phyloP scores from a whole-genome alignment of 2,888 invertebrate species.

The Hemaris fuciformis region DNA sequence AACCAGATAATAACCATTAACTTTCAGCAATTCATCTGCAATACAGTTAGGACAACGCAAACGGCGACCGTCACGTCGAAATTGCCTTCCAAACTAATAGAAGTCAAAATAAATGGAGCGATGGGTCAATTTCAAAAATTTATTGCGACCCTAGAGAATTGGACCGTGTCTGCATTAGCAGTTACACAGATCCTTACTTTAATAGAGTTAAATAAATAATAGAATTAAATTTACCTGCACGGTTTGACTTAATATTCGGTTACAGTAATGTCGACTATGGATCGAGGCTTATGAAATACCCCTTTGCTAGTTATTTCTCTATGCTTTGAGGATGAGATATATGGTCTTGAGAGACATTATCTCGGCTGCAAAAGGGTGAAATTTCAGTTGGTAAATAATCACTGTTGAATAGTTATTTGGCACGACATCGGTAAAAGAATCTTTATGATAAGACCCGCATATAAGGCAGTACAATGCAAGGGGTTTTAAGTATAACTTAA shows the following conservation, averaged over 20 bases:
- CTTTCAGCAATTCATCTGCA: not conserved
- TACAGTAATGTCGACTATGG: not conserved
- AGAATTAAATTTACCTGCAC: constrained; percentile 19
- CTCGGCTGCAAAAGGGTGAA: too few species aligned
- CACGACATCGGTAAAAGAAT: too few species aligned
- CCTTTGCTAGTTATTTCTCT: too few species aligned
- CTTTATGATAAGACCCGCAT: too few species aligned
- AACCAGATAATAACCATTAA: too few species aligned
- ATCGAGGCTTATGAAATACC: too few species aligned
- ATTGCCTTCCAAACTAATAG: not conserved
- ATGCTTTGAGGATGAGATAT: too few species aligned
- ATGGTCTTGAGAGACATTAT: too few species aligned
- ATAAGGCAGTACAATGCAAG: too few species aligned
- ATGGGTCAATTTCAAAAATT: constrained; percentile 11
- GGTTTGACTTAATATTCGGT: not conserved
- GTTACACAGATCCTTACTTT: constrained; percentile 21
- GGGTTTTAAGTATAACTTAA: too few species aligned
- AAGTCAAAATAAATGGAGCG: constrained; percentile 9
- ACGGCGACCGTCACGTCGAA: not conserved
- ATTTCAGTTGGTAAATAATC: too few species aligned
- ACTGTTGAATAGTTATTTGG: too few species aligned
- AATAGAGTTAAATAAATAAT: constrained; percentile 16
- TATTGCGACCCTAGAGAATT: constrained; percentile 19
- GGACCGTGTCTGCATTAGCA: constrained; percentile 23
- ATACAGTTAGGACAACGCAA: not conserved